Evolutionary conservation across 2,113 vertebrate genomes (phyloP).

Genomic region (Pseudorasbora parva): DNA sequence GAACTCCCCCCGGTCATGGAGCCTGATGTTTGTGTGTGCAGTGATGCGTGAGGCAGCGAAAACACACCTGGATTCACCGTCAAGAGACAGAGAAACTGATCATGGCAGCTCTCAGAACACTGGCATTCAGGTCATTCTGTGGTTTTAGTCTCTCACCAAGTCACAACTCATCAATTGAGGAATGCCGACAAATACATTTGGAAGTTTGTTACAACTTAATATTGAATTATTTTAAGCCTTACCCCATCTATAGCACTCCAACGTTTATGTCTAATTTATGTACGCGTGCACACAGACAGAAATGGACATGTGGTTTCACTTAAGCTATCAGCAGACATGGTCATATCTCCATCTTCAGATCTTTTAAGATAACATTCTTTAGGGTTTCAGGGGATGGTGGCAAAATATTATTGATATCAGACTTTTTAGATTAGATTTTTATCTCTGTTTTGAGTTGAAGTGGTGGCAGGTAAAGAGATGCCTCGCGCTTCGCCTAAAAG

Average conservation of each 20-base stretch:
- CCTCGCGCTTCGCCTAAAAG: slow-evolving; percentile 32
- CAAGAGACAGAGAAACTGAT: slow-evolving; percentile 14
- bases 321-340: slow-evolving; percentile 43
- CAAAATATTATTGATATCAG: slow-evolving; percentile 54
- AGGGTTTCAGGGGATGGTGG: slow-evolving; percentile 12
- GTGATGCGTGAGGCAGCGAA: slow-evolving; percentile 55
- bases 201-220: neutral
- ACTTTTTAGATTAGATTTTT: slow-evolving; percentile 40
- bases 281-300: neutral
- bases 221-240: slow-evolving; percentile 34
- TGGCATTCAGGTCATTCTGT: neutral
- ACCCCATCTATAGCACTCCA: neutral
- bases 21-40: slow-evolving; percentile 57
- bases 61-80: slow-evolving; percentile 61
- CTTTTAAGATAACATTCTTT: slow-evolving; percentile 43
- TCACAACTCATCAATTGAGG: neutral
- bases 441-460: slow-evolving; percentile 32
- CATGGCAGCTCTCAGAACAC: neutral
- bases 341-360: slow-evolving; percentile 27
- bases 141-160: slow-evolving; percentile 21
- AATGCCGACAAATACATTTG: slow-evolving; percentile 7
- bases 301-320: slow-evolving; percentile 52
- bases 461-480: neutral
- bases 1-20: slow-evolving; percentile 48
- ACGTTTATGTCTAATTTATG: neutral